Evolutionary conservation across 1,140 invertebrate species (phyloP), one percentile per base, ranked within the genome.

Genomic region (Lasaia peninsularis): DNA sequence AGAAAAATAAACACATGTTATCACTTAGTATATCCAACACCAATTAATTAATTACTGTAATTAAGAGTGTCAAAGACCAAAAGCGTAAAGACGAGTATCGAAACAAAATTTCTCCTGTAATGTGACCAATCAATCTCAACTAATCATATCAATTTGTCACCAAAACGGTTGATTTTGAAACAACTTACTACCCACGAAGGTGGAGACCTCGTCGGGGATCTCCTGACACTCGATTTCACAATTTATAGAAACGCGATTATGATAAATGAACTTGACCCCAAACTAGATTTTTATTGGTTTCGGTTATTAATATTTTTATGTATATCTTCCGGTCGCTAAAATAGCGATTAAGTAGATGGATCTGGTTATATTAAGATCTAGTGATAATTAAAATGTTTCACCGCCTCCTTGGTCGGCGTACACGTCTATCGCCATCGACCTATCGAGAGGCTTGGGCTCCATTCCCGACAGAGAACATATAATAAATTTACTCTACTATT

Each of bases 71-170:
- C 37, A 14, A 10, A 40, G 37, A 18, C 18, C 37, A 40, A 40
- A 40, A 9, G 6, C 9, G 18, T 40, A 14, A 40, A 40, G 18
- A 40, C 35, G 2, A 24, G 21, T 2, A 5, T 24, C 21, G 6
- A 16, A 40, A 40, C 10, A 14, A 16, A 40, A 20, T 40, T 40
- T 40, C 37, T 18, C 37, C 10, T 9, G 18, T 40, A 40, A 3
- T 10, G 8, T 18, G 18, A 40, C 4, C 18, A 14, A 40, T 40
- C 18, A 40, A 40, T 40, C 18, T 3, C 14, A 18, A 7, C 8
- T 40, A 40, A 40, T 40, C 18, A 18, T 40, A 9, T 16, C 9
- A 40, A 40, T 40, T 40, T 40, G 37, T 40, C 37, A 40, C 37
- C 37, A 40, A 18, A 14, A 18, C 0, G 1, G 24, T 7, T 1